These are phyloP conservation scores for Phaenicophaeus curvirostris DNA, from an alignment of 2,797 vertebrate genomes.

Conservation along the genomic window DNA sequence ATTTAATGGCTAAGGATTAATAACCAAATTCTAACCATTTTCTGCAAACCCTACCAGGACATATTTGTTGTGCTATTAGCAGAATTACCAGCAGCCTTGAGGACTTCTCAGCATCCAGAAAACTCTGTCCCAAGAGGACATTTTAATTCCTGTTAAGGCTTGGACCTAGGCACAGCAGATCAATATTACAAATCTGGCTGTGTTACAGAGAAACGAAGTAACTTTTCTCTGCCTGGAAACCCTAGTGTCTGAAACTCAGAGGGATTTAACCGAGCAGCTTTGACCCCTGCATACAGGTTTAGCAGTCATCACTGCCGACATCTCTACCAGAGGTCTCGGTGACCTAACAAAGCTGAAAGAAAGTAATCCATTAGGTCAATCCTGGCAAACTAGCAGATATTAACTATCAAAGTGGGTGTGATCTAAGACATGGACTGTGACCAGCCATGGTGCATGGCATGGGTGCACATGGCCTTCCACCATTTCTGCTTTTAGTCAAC, in stretches of 20 bases:
- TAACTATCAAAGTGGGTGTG: neutral
- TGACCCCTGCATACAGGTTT: neutral
- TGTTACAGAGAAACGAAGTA: neutral
- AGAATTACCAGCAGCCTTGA: neutral
- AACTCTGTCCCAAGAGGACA: neutral
- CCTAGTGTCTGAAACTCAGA: neutral
- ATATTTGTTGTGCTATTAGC: neutral
- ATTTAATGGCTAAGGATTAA: neutral
- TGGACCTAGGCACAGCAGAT: neutral
- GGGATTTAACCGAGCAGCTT: neutral
- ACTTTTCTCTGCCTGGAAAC: neutral
- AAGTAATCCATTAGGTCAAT: neutral
- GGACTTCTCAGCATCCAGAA: neutral
- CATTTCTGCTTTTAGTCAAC: neutral
- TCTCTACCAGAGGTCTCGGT: neutral
- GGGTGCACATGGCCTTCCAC: neutral
- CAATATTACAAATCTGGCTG: neutral
- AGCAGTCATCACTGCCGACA: neutral
- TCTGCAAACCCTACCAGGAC: neutral
- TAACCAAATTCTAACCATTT: neutral
- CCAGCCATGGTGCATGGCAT: neutral
- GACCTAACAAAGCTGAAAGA: fast-evolving
- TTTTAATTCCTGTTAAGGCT: neutral
- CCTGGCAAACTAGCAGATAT: neutral
- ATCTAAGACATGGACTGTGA: neutral